Conservation (phyloP, 2,797 vertebrate species). For the Xenops minutus region DNA sequence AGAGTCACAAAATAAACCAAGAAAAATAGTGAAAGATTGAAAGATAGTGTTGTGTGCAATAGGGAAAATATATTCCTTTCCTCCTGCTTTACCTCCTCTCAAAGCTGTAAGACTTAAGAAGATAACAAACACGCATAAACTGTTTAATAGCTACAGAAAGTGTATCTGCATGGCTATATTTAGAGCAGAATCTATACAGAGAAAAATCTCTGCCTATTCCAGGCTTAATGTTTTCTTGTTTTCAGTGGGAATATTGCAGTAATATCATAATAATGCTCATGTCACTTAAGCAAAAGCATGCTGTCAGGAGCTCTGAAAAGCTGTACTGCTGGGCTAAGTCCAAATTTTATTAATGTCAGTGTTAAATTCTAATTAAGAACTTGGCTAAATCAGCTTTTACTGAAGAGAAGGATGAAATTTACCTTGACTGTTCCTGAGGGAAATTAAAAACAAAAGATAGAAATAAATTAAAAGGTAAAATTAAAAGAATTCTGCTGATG, state of each 20-base stretch:
- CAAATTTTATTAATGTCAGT: neutral
- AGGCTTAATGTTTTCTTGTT: neutral
- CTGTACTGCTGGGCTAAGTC: neutral
- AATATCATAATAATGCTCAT: neutral
- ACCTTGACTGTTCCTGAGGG: neutral
- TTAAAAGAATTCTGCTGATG: neutral
- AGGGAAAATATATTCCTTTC: neutral
- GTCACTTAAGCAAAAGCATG: neutral
- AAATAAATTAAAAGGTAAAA: neutral
- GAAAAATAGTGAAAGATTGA: neutral
- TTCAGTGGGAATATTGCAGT: neutral
- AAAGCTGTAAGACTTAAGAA: neutral
- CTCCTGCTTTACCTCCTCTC: neutral
- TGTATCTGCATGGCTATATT: neutral
- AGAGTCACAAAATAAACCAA: neutral
- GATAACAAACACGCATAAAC: neutral
- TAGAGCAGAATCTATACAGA: neutral
- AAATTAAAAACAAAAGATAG: neutral
- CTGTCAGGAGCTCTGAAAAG: neutral
- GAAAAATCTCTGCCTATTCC: neutral
- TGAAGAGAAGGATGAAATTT: neutral
- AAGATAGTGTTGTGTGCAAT: neutral
- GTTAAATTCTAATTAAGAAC: neutral
- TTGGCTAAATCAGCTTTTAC: neutral
- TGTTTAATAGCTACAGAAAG: neutral